Base-by-base conservation (phyloP, 2,888 invertebrate species). In the Scaptomyza polygonia region DNA sequence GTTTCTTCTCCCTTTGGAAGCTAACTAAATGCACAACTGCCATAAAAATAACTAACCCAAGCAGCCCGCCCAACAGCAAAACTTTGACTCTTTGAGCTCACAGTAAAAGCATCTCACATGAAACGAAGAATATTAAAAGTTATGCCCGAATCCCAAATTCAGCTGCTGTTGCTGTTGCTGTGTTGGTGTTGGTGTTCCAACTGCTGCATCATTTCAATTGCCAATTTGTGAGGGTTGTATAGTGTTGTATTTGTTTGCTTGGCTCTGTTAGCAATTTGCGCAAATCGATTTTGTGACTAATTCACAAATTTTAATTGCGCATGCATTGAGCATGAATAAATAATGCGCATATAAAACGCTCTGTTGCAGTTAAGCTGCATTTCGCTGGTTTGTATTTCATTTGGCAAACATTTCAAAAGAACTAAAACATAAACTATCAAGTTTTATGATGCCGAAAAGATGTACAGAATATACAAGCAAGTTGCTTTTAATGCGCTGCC, bases 241-340 rank as follows among this genome's bases (percentile, higher is more conserved):
- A 11, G 25, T 14, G 27, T 12, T 29, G 27, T 21, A n/a, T 5
- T 21, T 16, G 25, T 25, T 25, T 7, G 9, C 43, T 51, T 58
- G 40, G n/a, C 44, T 39, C 36, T 67, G 44, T 49, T 69, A 64
- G 65, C 76, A 82, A 76, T 79, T 81, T 78, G 51, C 51, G 45
- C 59, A 74, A 85, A 85, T 81, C 83, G 81, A 81, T 86, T 82
- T 80, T 82, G 77, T 85, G 80, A 83, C 83, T 81, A 85, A 85
- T 81, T 81, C 80, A 70, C 55, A 70, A 79, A 83, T 86, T 75
- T 77, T 77, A 86, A 81, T 85, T 81, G 72, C 57, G 61, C 86
- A 82, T 82, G 86, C 86, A 82, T 77, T 80, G 78, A 44, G 65
- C 84, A 75, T 82, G 67, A 83, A 83, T 83, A 82, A 86, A 68